Base-by-base conservation (phyloP, 2,888 invertebrate species). In the Diaprepes abbreviatus region DNA sequence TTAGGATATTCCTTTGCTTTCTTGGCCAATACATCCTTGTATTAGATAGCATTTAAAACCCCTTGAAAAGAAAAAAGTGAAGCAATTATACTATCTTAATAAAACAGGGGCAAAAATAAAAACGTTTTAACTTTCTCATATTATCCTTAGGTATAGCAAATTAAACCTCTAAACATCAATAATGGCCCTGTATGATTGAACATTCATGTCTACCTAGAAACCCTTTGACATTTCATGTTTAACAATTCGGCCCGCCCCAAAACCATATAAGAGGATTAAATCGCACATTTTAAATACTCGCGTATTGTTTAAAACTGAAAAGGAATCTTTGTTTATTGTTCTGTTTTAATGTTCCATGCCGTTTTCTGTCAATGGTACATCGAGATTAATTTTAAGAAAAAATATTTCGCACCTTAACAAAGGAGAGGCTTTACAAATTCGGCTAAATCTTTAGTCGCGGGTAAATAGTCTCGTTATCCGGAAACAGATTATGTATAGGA, bases 371-470 rank as follows among this genome's bases (percentile, higher is more conserved):
- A 57, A 58, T 36, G 36, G 16, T 1, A 48, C 33, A 40, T 59
- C 66, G 35, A 35, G 52, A 58, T 59, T 58, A 52, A 66, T 66
- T 66, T 60, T 33, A 59, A 45, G 45, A 43, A 38, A 43, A 60
- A 59, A 40, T 63, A 38, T 60, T 66, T 66, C 60, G 66, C 66
- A 66, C 66, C 60, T 66, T 17, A 38, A 54, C 66, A 60, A 66
- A 40, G 33, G 24, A n/a, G 9, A 14, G 12, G 16, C 45, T 43
- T 14, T n/a, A 45, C 43, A 60, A 54, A 59, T 66, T 60, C 19
- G 54, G 52, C 60, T 35, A 52, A 63, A 31, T 19, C n/a, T 57
- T 60, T 60, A 17, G 60, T 54, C 66, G 33, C 50, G 33, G 21
- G 14, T 21, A 55, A 54, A 64, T 48, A 28, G 12, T 50, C 48